These are phyloP conservation scores for Triplophysa dalaica DNA, from an alignment of 2,113 vertebrate genomes.

Conservation along the genomic window DNA sequence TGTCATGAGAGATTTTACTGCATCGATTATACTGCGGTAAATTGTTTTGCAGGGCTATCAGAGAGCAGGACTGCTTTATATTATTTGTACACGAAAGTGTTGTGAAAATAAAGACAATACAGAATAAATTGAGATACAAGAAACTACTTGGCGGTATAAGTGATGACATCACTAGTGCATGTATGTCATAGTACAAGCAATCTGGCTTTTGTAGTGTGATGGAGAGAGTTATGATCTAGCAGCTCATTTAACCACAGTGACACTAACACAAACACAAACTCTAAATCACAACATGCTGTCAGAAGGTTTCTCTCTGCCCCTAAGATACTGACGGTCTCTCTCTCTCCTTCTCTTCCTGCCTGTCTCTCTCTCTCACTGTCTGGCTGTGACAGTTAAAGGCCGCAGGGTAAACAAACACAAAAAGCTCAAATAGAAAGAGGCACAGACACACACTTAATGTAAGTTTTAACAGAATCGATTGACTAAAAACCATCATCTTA, in stretches of 20 bases:
- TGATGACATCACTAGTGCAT: no score
- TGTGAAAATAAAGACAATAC: no score
- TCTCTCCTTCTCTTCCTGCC: no score
- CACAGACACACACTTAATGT: background rate
- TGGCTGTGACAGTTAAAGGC: slow-evolving; percentile 5
- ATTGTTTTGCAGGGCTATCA: no score
- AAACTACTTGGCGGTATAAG: no score
- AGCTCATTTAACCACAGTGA: background rate
- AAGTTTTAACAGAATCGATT: background rate
- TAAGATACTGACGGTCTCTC: background rate
- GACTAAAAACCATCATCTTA: background rate
- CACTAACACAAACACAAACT: slow-evolving; percentile 3
- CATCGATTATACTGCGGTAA: no score
- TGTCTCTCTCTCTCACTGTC: background rate
- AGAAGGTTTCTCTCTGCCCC: background rate
- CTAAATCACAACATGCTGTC: slow-evolving; percentile 5
- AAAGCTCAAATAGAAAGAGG: background rate
- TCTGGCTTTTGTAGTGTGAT: background rate
- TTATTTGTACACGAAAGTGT: no score
- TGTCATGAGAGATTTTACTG: no score
- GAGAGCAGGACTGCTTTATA: no score
- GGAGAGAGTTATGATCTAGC: background rate
- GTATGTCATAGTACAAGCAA: no score
- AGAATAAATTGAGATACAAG: no score
- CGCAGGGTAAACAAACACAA: slow-evolving; percentile 12